Percentiles rank a stretch among this genome's conserved stretches.
These are phyloP conservation scores for Anticlea derivata DNA, from an alignment of 2,888 invertebrate genomes.

Conservation along the genomic window DNA sequence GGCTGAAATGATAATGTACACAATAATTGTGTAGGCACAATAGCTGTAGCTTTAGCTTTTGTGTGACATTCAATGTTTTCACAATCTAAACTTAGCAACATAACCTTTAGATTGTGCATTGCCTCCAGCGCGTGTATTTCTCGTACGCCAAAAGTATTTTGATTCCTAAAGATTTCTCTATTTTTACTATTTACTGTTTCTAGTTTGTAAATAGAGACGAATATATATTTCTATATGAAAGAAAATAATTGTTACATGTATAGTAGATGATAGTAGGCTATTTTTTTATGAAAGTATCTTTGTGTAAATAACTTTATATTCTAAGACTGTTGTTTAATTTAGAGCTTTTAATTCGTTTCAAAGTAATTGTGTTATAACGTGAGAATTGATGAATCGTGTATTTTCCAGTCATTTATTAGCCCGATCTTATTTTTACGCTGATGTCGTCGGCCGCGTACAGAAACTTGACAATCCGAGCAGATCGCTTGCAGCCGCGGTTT, in stretches of 20 bases:
- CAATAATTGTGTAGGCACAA: no score
- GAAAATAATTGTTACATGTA: slow-evolving; percentile 75
- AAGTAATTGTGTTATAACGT: slow-evolving; percentile 58
- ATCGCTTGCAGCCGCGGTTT: no score
- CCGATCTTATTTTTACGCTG: no score
- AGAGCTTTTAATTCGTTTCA: slow-evolving; percentile 80
- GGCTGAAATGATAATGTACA: no score
- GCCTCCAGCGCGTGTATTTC: slow-evolving; percentile 48
- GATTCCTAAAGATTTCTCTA: slow-evolving; percentile 78
- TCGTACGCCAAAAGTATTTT: slow-evolving; percentile 48
- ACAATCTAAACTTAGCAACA: background rate
- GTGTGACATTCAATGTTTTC: background rate
- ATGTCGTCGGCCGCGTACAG: no score
- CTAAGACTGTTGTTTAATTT: slow-evolving; percentile 83
- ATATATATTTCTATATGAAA: slow-evolving; percentile 79
- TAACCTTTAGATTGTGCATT: slow-evolving; percentile 43
- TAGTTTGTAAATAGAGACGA: slow-evolving; percentile 77
- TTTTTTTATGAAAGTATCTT: slow-evolving; percentile 73
- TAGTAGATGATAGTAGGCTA: slow-evolving; percentile 81
- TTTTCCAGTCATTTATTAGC: slow-evolving; percentile 78
- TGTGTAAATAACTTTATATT: slow-evolving; percentile 81
- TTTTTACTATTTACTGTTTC: slow-evolving; percentile 75
- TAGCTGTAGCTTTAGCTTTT: background rate
- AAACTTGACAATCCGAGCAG: no score
- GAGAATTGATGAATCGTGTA: slow-evolving; percentile 62